Evolutionary conservation across 2,797 vertebrate species (phyloP).

Genomic region (Halcyon leucocephala): DNA sequence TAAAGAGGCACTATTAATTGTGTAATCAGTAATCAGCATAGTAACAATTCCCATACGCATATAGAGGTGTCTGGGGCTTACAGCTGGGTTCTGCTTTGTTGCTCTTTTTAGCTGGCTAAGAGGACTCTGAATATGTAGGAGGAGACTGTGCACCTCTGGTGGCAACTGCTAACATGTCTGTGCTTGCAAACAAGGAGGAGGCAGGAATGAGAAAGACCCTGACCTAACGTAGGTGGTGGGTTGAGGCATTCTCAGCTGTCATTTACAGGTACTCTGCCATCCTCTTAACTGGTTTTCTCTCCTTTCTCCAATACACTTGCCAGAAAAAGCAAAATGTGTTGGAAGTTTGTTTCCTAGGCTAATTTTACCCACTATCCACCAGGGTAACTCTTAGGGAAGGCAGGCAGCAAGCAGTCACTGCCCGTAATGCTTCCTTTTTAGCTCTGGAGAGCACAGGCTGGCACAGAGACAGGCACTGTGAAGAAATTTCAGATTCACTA

Average conservation of each 20-base stretch:
- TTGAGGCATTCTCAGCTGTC: background rate
- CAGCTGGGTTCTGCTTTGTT: background rate
- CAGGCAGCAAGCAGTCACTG: background rate
- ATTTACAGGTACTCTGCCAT: background rate
- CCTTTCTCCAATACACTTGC: background rate
- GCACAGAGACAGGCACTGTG: background rate
- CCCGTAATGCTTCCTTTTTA: background rate
- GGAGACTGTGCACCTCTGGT: background rate
- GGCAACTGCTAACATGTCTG: background rate
- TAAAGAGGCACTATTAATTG: conserved; percentile 51
- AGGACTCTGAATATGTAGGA: background rate
- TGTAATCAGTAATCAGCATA: background rate
- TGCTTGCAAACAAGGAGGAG: background rate
- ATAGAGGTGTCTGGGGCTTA: background rate
- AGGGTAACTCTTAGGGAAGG: background rate
- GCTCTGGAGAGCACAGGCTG: background rate
- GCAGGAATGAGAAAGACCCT: background rate
- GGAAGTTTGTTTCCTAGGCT: background rate
- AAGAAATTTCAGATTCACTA: background rate
- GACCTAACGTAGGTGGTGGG: background rate
- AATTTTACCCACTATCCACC: background rate
- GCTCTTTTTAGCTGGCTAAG: background rate
- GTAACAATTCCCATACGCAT: background rate
- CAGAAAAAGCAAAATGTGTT: background rate
- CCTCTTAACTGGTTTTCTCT: background rate